phyloP scores from a whole-genome alignment of 2,797 vertebrate genomes.

The Lateolabrax maculatus region DNA sequence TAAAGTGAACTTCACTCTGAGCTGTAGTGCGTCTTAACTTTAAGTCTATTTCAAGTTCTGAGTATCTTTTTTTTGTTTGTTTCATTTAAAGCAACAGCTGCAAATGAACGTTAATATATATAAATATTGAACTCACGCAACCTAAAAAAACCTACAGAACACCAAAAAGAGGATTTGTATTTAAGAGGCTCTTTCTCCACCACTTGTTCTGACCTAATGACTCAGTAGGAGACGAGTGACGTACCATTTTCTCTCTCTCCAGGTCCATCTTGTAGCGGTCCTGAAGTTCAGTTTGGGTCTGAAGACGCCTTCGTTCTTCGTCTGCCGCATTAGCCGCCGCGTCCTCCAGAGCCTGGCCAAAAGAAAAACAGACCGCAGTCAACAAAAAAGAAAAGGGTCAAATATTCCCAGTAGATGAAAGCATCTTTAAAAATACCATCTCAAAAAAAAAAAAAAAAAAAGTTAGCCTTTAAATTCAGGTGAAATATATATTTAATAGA shows the following conservation, averaged over 20 bases:
- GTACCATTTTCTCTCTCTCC: constrained; percentile 94
- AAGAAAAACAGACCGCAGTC: neutral
- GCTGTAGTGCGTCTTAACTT: neutral
- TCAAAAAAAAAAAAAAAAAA: too few species aligned
- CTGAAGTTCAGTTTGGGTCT: constrained; percentile 94
- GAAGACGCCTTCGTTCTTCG: constrained; percentile 91
- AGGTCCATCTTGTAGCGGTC: constrained; percentile 93
- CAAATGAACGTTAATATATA: neutral
- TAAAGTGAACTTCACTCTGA: neutral
- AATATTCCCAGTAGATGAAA: neutral
- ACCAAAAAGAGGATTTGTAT: constrained; percentile 23
- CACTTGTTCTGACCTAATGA: neutral
- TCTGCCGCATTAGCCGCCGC: constrained; percentile 90
- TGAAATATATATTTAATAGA: neutral
- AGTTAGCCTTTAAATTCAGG: neutral
- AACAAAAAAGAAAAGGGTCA: neutral
- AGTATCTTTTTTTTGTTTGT: neutral
- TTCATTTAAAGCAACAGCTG: neutral
- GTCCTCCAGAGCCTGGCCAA: constrained; percentile 92
- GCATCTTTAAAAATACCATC: too few species aligned
- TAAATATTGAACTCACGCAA: neutral
- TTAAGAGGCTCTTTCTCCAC: neutral
- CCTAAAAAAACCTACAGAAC: neutral
- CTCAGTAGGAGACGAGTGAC: neutral
- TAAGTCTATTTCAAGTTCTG: neutral